Conservation (phyloP, 2,113 vertebrate genomes). For the Nannospalax galili region DNA sequence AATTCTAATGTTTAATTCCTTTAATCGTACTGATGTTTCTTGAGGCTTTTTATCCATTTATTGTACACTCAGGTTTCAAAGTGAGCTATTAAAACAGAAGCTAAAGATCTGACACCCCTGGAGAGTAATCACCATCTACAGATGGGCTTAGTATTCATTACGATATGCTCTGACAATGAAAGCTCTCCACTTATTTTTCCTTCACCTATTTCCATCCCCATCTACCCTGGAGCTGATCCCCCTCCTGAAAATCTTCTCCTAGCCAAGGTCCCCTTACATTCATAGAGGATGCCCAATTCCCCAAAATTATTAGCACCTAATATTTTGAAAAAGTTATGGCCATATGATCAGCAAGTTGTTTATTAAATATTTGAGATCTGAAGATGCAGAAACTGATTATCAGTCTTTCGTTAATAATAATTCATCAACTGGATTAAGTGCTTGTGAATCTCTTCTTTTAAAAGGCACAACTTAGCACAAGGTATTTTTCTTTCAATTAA, state of each 20-base stretch:
- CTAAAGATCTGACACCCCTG: background rate
- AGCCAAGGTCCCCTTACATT: background rate
- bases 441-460: background rate
- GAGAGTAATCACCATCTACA: background rate
- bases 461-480: background rate
- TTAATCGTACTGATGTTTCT: conserved; percentile 34
- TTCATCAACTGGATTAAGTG: background rate
- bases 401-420: background rate
- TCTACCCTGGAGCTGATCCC: background rate
- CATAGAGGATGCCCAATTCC: background rate
- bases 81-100: background rate
- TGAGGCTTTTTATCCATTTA: background rate
- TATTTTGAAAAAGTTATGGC: background rate
- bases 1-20: conserved; percentile 25
- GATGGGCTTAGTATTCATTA: background rate
- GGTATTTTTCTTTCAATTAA: background rate
- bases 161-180: background rate
- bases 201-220: background rate
- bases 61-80: background rate
- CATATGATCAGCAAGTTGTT: background rate
- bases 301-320: background rate
- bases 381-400: background rate
- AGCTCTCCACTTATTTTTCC: background rate
- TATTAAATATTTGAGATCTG: background rate
- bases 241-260: background rate